Evolutionary conservation across 2,113 vertebrate genomes (phyloP).

Genomic region (Glaucidium brasilianum): DNA sequence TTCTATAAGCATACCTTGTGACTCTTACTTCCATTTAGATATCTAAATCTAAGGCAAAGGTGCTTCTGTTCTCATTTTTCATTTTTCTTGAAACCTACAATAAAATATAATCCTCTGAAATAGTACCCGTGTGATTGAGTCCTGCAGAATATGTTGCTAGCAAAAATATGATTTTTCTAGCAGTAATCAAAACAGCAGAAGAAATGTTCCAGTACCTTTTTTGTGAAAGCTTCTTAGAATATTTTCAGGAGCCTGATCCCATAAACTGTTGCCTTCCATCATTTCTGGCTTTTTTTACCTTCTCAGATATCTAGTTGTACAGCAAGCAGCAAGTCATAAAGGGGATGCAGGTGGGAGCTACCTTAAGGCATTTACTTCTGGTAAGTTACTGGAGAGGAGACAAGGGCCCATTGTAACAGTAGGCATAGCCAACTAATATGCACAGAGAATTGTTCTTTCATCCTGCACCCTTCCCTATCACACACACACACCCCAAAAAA

Average conservation of each 20-base stretch:
- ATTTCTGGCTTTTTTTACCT: background rate
- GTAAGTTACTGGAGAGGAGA: background rate
- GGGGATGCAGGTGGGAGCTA: background rate
- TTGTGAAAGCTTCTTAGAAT: background rate
- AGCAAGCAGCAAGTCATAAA: background rate
- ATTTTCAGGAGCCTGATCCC: background rate
- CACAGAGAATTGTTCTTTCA: background rate
- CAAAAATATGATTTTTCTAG: background rate
- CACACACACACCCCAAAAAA: too few relatives aligned
- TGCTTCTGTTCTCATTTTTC: background rate
- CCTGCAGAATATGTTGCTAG: background rate
- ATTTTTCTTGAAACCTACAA: background rate
- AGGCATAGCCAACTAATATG: background rate
- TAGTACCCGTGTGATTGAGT: background rate
- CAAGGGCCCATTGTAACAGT: background rate
- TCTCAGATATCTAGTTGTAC: background rate
- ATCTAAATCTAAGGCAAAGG: background rate
- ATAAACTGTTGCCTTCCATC: background rate
- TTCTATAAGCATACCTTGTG: background rate
- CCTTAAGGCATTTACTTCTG: background rate
- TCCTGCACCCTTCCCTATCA: background rate
- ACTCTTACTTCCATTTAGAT: background rate
- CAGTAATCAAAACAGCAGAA: background rate
- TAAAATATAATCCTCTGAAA: background rate
- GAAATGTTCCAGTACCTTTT: background rate